phyloP scores from a whole-genome alignment of 2,113 vertebrate genomes.

The Pedionomus torquatus region DNA sequence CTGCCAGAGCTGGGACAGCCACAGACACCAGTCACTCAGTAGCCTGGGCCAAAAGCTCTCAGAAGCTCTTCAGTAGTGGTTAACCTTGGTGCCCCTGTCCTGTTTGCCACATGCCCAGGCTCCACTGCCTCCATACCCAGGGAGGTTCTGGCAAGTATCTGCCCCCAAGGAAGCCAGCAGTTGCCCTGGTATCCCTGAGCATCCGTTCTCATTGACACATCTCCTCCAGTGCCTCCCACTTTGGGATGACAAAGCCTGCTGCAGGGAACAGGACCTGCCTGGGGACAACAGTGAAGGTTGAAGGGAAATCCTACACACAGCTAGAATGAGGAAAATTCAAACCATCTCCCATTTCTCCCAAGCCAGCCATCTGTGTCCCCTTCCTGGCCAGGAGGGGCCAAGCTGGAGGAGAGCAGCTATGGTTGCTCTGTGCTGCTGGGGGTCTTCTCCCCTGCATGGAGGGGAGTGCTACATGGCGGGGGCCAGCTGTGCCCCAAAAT shows the following conservation, averaged over 20 bases:
- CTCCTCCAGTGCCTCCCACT: rapidly evolving
- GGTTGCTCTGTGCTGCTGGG: background rate
- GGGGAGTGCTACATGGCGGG: rapidly evolving
- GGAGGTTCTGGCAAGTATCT: rapidly evolving
- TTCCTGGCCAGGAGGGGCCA: background rate
- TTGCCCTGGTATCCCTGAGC: rapidly evolving
- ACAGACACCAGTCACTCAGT: rapidly evolving
- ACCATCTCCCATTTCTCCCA: background rate
- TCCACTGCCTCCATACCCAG: background rate
- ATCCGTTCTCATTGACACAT: background rate
- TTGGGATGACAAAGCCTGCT: background rate
- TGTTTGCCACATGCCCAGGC: rapidly evolving
- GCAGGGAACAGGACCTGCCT: rapidly evolving
- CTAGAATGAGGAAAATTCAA: background rate
- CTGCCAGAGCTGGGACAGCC: background rate
- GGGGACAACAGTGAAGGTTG: background rate
- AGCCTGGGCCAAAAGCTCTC: background rate
- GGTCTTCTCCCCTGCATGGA: rapidly evolving
- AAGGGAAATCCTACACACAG: background rate
- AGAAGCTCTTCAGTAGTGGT: rapidly evolving
- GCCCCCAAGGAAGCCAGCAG: background rate
- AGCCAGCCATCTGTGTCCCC: background rate
- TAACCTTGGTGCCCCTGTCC: background rate
- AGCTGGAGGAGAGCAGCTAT: background rate
- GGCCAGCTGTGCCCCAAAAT: background rate